Evolutionary conservation across 2,113 vertebrate genomes (phyloP), one percentile per base, ranked within the genome.

Genomic region (Festucalex cinctus): DNA sequence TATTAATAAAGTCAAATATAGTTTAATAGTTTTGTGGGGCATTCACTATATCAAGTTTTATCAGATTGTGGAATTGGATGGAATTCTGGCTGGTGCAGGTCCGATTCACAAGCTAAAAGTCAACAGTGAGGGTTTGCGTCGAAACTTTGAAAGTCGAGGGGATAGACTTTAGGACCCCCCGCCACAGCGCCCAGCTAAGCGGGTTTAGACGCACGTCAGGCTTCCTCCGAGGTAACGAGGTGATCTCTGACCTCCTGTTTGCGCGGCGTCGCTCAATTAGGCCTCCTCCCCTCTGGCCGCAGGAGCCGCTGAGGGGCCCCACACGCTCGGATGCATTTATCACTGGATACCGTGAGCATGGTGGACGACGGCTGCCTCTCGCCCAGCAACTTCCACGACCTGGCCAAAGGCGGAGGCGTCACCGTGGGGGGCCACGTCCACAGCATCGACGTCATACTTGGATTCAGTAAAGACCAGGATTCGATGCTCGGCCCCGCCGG

Each of bases 381-480:
- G 12, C 90, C 91, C 57, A 84, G 85, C 62, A 89, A 88, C 86
- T 92, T 90, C 88, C 90, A 92, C 0, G 91, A 93, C 36, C 71
- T 92, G 88, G 89, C 88, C 26, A 93, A 93, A 85, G 88, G 88
- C 36, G 89, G 88, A 53, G 87, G 85, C 65, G 67, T 75, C 0
- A 67, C 75, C 26, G 74, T 70, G 9, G 90, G 89, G 24, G 85
- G 89, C 65, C 89, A 84, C 3, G 90, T 92, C 79, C 91, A 93
- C 90, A 93, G 92, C 86, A 92, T 93, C 39, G 92, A 93, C 77
- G 91, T 93, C 84, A 93, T 93, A 67, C 85, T 93, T 54, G 92
- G 93, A 67, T 93, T 93, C 80, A 92, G 88, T 54, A 91, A 92
- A 84, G 91, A 94, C 67, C 92, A 93, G 73, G 88, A 91, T 28